Conservation (phyloP, 1,140 invertebrate species). For the Macrobrachium rosenbergii region DNA sequence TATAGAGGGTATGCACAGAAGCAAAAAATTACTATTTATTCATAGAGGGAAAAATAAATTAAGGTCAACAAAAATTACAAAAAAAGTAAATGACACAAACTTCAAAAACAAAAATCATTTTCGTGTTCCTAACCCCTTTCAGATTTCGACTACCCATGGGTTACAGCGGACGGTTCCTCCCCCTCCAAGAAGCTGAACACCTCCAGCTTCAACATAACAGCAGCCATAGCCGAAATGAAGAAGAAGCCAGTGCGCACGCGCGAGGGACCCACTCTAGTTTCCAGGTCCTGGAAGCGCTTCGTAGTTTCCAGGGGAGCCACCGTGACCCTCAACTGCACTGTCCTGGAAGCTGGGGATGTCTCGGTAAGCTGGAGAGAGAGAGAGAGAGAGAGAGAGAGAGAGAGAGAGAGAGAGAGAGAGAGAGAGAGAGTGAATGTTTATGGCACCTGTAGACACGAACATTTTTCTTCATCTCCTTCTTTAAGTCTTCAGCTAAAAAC, state of each 20-base stretch:
- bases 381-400: too few species aligned
- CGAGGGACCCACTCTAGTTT: slow-evolving; percentile 16
- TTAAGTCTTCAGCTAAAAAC: too few species aligned
- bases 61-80: too few species aligned
- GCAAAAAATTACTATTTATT: too few species aligned
- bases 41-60: too few species aligned
- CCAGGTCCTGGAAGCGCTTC: slow-evolving; percentile 2
- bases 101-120: too few species aligned
- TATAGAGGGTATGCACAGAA: too few species aligned
- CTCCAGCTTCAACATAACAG: slow-evolving; percentile 5
- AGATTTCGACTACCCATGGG: slow-evolving; percentile 38
- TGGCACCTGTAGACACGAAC: too few species aligned
- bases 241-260: not conserved
- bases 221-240: not conserved
- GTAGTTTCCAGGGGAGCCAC: slow-evolving; percentile 33
- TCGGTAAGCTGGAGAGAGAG: slow-evolving; percentile 17
- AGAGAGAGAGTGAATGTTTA: too few species aligned
- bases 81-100: too few species aligned
- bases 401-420: too few species aligned
- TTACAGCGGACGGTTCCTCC: slow-evolving; percentile 4
- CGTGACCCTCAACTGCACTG: slow-evolving; percentile 39
- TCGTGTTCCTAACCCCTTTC: not conserved
- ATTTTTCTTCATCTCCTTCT: too few species aligned
- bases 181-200: not conserved
- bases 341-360: slow-evolving; percentile 23